Conservation (phyloP, 2,888 invertebrate genomes). For the Leptinotarsa haldemani region DNA sequence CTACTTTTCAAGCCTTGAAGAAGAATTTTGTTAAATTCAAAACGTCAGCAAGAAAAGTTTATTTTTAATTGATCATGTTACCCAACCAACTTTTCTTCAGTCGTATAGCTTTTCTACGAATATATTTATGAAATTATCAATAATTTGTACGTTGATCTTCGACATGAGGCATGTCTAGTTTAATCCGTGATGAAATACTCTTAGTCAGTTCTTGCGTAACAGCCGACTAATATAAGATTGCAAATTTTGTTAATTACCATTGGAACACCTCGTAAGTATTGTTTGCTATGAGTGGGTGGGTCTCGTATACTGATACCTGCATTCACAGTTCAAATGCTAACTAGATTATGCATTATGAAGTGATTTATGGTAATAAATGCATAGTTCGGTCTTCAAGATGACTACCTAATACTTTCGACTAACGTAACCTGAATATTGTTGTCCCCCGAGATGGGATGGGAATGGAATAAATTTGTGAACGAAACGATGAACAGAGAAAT, state of each 20-base stretch:
- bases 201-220: constrained; percentile 25
- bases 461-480: background rate
- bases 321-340: background rate
- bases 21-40: too few relatives aligned
- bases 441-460: background rate
- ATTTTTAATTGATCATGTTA: too few relatives aligned
- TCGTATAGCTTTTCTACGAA: too few relatives aligned
- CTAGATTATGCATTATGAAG: constrained; percentile 20
- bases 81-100: too few relatives aligned
- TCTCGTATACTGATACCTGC: constrained; percentile 3
- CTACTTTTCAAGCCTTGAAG: too few relatives aligned
- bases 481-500: background rate
- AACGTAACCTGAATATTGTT: background rate
- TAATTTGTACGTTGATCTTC: background rate
- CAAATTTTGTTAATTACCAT: constrained; percentile 41
- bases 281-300: constrained; percentile 12
- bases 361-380: constrained; percentile 2
- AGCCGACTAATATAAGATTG: constrained; percentile 32
- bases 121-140: too few relatives aligned
- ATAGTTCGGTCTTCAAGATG: background rate
- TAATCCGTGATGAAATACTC: background rate
- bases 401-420: background rate
- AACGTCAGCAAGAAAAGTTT: too few relatives aligned
- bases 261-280: constrained; percentile 30
- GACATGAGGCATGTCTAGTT: background rate